Conservation (phyloP, 1,140 invertebrate genomes). For the Eriosoma lanigerum region DNA sequence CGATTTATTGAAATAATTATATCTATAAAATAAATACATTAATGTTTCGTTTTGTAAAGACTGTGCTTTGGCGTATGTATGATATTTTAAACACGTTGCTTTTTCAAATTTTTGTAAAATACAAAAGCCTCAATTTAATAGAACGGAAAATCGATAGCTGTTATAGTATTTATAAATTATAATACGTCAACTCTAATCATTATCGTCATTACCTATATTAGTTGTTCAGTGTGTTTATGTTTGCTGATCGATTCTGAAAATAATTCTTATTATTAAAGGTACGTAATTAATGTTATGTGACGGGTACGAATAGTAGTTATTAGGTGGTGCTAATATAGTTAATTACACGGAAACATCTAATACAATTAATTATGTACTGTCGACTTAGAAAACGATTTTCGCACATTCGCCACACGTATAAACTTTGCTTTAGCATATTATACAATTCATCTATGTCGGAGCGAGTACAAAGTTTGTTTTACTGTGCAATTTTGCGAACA, state of each 20-base stretch:
- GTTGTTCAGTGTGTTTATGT: neutral
- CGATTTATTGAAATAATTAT: too few species aligned
- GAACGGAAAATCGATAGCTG: too few species aligned
- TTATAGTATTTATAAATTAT: too few species aligned
- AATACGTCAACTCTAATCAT: neutral
- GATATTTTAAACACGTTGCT: too few species aligned
- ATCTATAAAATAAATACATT: too few species aligned
- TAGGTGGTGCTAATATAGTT: neutral
- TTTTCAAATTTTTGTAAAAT: too few species aligned
- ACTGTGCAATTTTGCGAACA: neutral
- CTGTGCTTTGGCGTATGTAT: too few species aligned
- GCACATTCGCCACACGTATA: neutral
- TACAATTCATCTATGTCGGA: conserved; percentile 8
- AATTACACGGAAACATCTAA: conserved; percentile 2
- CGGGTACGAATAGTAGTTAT: neutral
- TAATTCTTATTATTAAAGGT: neutral
- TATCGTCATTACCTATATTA: neutral
- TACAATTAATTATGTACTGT: neutral
- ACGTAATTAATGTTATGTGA: too few species aligned
- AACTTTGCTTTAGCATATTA: neutral
- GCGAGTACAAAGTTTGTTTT: neutral
- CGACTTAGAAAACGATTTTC: conserved; percentile 27
- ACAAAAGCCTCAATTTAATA: too few species aligned
- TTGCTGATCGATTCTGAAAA: neutral
- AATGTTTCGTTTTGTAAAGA: too few species aligned